phyloP scores from a whole-genome alignment of 2,113 vertebrate genomes.

The Grammatotria lemairii region DNA sequence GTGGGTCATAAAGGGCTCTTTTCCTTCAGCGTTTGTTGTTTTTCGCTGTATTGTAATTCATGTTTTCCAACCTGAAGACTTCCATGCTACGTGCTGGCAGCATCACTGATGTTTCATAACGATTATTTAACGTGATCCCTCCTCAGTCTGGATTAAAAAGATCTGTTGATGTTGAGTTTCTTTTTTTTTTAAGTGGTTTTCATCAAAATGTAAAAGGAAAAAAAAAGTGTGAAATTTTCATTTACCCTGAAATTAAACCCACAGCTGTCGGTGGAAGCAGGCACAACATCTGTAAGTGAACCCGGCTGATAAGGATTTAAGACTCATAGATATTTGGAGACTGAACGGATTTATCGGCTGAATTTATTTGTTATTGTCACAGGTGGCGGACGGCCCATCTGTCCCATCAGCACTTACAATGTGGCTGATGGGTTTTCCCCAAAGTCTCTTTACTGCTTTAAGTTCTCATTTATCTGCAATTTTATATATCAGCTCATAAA shows the following conservation, averaged over 20 bases:
- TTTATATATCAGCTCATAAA: background rate
- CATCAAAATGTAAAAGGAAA: background rate
- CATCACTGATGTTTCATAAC: background rate
- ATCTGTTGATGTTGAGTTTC: accelerated
- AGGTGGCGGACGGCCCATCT: background rate
- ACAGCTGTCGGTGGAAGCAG: background rate
- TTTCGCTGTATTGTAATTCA: accelerated
- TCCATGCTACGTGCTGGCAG: accelerated
- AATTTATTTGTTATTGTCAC: background rate
- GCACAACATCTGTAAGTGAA: background rate
- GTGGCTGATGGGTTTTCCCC: background rate
- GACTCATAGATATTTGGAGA: background rate
- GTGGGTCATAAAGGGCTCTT: background rate
- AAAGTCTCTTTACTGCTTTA: background rate
- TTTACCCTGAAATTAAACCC: background rate
- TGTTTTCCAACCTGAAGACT: background rate
- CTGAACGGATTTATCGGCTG: background rate
- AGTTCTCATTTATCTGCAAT: background rate
- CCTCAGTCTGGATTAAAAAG: background rate
- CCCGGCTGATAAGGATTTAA: background rate
- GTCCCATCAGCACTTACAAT: background rate
- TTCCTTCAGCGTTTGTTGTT: background rate
- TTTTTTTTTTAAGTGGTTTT: background rate
- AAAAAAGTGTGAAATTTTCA: background rate
- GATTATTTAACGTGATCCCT: background rate